Conservation (phyloP, 2,888 invertebrate genomes). For the Clunio marinus region DNA sequence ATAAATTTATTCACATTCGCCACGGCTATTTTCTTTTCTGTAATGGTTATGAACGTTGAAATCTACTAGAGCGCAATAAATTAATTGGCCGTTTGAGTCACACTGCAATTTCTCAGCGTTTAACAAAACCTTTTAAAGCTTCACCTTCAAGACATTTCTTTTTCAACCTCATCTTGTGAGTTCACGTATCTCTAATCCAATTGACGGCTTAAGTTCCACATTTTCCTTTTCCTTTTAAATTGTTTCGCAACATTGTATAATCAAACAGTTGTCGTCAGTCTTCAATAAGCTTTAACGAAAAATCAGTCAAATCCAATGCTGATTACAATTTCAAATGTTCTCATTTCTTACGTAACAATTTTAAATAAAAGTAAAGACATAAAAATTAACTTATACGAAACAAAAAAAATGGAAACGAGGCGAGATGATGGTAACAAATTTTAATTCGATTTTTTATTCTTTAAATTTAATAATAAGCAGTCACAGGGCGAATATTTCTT, state of each 20-base stretch:
- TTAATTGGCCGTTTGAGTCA: neutral
- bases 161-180: neutral
- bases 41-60: neutral
- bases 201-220: conserved; percentile 23
- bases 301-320: conserved; percentile 27
- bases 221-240: neutral
- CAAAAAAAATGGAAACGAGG: neutral
- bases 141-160: neutral
- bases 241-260: conserved; percentile 15
- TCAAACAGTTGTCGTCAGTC: neutral
- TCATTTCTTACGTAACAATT: conserved; percentile 7
- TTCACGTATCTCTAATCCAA: conserved; percentile 25
- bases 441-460: conserved; percentile 34
- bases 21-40: neutral
- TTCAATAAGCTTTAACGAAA: neutral
- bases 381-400: too few relatives aligned
- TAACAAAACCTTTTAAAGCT: too few relatives aligned
- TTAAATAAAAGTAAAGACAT: neutral
- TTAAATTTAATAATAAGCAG: conserved; percentile 36
- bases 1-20: neutral
- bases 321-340: conserved; percentile 18
- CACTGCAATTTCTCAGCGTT: too few relatives aligned
- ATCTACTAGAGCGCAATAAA: neutral
- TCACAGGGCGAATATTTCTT: neutral
- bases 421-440: conserved; percentile 11